Conservation (phyloP, 1,140 invertebrate species). For the Lepidotrigona ventralis region DNA sequence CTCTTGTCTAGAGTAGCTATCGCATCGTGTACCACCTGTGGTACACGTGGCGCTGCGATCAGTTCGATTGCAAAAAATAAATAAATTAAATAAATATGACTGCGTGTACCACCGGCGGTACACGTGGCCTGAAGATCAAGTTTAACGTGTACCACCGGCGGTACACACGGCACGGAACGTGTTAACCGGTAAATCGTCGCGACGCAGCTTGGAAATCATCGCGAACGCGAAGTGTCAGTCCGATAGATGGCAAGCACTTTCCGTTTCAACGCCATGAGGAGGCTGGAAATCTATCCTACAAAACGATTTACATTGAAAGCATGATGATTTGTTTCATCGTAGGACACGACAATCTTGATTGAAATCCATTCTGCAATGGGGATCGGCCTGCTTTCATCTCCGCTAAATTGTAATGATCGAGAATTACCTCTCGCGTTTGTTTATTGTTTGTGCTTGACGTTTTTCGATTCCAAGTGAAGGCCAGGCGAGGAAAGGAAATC, state of each 20-base stretch:
- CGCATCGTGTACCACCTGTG: too few relatives aligned
- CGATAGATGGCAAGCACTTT: too few relatives aligned
- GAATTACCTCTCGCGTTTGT: not conserved
- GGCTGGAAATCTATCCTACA: conserved; percentile 43
- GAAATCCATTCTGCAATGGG: not conserved
- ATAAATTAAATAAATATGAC: too few relatives aligned
- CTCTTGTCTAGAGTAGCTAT: too few relatives aligned
- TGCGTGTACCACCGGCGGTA: too few relatives aligned
- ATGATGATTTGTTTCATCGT: conserved; percentile 32
- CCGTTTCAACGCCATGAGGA: not conserved
- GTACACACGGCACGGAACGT: too few relatives aligned
- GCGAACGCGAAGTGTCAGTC: not conserved
- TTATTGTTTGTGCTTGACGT: not conserved
- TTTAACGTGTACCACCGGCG: too few relatives aligned
- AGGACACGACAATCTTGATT: conserved; percentile 11
- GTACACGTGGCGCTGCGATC: too few relatives aligned
- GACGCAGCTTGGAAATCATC: not conserved
- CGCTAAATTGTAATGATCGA: too few relatives aligned
- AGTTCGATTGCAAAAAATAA: too few relatives aligned
- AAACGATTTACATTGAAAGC: conserved; percentile 58
- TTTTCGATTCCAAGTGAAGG: not conserved
- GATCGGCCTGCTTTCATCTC: too few relatives aligned
- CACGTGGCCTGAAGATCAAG: too few relatives aligned
- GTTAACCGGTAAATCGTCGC: not conserved
- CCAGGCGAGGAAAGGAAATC: conserved; percentile 11